Conservation (phyloP, 2,113 vertebrate genomes). For the Megaptera novaeangliae region DNA sequence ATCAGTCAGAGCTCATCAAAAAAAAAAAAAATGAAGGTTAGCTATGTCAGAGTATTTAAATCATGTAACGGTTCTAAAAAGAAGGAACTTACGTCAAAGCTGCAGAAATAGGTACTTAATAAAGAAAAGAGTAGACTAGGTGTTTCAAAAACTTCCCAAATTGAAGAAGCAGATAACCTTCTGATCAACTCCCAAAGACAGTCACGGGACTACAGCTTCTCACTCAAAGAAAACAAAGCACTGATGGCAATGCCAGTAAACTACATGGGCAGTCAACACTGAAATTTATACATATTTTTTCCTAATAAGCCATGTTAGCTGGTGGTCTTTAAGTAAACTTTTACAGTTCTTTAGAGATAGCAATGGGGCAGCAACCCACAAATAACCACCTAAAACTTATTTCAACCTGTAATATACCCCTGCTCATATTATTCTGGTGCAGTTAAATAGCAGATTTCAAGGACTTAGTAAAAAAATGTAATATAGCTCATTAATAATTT, state of each 20-base stretch:
- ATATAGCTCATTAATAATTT: background rate
- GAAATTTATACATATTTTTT: background rate
- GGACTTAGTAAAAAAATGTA: background rate
- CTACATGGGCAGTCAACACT: background rate
- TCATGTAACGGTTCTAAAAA: background rate
- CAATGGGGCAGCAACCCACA: background rate
- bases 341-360: background rate
- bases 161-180: background rate
- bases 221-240: background rate
- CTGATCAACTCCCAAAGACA: background rate
- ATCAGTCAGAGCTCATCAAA: background rate
- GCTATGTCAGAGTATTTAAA: background rate
- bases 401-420: background rate
- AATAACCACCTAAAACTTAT: background rate
- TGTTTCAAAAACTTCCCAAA: background rate
- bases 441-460: background rate
- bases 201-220: background rate
- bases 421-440: background rate
- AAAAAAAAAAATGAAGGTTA: background rate
- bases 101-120: background rate
- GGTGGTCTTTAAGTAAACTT: background rate
- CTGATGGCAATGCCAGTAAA: background rate
- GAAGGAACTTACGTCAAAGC: background rate
- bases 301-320: background rate
- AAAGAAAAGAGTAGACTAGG: background rate